Evolutionary conservation across 2,797 vertebrate genomes (phyloP).

Genomic region (Chrosomus eos): DNA sequence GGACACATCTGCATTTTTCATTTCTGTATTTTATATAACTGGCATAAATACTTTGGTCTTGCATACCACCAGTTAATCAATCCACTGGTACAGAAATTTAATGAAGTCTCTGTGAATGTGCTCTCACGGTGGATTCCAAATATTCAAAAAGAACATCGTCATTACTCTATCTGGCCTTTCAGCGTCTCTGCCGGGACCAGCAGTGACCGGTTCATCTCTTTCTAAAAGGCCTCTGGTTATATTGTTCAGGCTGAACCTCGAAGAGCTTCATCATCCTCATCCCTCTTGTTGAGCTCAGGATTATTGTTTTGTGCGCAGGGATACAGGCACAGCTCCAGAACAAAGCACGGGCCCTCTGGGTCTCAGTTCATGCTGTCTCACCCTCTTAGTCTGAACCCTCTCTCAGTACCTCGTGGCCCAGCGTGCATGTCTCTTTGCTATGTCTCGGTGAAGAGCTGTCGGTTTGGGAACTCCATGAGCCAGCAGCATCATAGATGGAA

Average conservation of each 20-base stretch:
- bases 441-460: constrained; percentile 27
- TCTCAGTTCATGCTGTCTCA: constrained; percentile 24
- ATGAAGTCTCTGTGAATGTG: background rate
- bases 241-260: constrained; percentile 7
- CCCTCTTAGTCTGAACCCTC: constrained; percentile 16
- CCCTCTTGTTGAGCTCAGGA: constrained; percentile 14
- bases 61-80: background rate
- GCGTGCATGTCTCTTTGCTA: background rate
- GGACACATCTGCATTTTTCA: background rate
- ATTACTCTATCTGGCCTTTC: constrained; percentile 8
- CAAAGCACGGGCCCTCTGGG: constrained; percentile 29
- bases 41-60: background rate
- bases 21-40: background rate
- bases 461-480: background rate
- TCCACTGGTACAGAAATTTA: background rate
- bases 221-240: constrained; percentile 21
- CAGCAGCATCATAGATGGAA: constrained; percentile 9
- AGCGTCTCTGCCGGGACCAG: background rate
- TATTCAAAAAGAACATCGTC: background rate
- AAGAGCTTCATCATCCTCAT: constrained; percentile 34
- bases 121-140: background rate
- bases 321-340: constrained; percentile 28
- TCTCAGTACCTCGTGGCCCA: background rate
- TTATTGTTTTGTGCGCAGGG: constrained; percentile 30
- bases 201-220: constrained; percentile 33